Evolutionary conservation across 2,888 invertebrate species (phyloP).

Genomic region (Oscheius sp.): DNA sequence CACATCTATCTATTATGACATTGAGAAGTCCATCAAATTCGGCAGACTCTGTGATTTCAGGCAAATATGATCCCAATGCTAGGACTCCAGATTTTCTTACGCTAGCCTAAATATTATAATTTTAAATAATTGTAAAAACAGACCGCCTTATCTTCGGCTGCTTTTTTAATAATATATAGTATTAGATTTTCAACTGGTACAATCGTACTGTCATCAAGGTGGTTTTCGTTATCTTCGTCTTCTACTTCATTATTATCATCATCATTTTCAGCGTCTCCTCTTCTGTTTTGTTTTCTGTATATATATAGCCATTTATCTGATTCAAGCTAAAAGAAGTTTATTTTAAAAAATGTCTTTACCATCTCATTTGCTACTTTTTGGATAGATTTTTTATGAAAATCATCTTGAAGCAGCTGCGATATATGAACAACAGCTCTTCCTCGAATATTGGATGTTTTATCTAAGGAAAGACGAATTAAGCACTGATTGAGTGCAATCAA

Average conservation of each 20-base stretch:
- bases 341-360: neutral
- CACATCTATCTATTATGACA: slow-evolving; percentile 30
- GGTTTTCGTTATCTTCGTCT: neutral
- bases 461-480: slow-evolving; percentile 75
- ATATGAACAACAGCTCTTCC: slow-evolving; percentile 77
- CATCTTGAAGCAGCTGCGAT: slow-evolving; percentile 59
- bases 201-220: neutral
- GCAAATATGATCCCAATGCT: slow-evolving; percentile 10
- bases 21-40: slow-evolving; percentile 13
- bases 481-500: slow-evolving; percentile 72
- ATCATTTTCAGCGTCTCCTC: slow-evolving; percentile 4
- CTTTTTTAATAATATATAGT: neutral
- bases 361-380: neutral
- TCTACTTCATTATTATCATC: neutral
- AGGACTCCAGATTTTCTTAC: slow-evolving; percentile 28
- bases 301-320: slow-evolving; percentile 3
- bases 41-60: neutral
- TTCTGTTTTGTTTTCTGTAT: neutral
- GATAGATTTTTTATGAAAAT: neutral
- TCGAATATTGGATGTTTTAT: slow-evolving; percentile 76
- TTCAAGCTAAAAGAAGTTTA: slow-evolving; percentile 6
- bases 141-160: slow-evolving; percentile 11
- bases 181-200: slow-evolving; percentile 17
- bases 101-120: slow-evolving; percentile 6
- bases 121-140: neutral